These are phyloP conservation scores for Achatina immaculata DNA, from an alignment of 1,140 invertebrate genomes.

Conservation along the genomic window DNA sequence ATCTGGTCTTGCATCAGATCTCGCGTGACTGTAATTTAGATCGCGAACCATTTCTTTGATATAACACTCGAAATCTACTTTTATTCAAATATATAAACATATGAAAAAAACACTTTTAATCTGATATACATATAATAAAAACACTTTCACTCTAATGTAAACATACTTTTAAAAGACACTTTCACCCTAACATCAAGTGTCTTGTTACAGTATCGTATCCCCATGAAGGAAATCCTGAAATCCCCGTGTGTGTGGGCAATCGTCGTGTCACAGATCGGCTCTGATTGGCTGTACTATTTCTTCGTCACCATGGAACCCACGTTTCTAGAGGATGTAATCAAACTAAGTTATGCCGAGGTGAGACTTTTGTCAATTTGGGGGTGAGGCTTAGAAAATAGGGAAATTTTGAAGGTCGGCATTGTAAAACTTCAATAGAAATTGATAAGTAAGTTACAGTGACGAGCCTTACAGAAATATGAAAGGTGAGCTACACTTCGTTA, in stretches of 20 bases:
- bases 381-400: neutral
- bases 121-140: too few relatives aligned
- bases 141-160: neutral
- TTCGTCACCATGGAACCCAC: constrained; percentile 37
- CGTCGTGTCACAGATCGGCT: constrained; percentile 34
- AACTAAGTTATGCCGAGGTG: constrained; percentile 15
- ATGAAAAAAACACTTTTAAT: too few relatives aligned
- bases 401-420: neutral
- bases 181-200: neutral
- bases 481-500: too few relatives aligned
- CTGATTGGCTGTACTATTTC: constrained; percentile 43
- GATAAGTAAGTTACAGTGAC: neutral
- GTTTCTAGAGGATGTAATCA: constrained; percentile 38
- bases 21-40: too few relatives aligned
- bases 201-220: constrained; percentile 17
- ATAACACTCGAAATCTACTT: too few relatives aligned
- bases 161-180: neutral
- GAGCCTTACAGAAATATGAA: neutral
- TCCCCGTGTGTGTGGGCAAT: constrained; percentile 39
- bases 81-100: too few relatives aligned
- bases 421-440: neutral
- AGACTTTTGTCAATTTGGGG: neutral
- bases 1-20: too few relatives aligned
- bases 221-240: constrained; percentile 29
- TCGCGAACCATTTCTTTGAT: too few relatives aligned